Evolutionary conservation across 2,888 invertebrate genomes (phyloP).

Genomic region (Stenodera caucasica): DNA sequence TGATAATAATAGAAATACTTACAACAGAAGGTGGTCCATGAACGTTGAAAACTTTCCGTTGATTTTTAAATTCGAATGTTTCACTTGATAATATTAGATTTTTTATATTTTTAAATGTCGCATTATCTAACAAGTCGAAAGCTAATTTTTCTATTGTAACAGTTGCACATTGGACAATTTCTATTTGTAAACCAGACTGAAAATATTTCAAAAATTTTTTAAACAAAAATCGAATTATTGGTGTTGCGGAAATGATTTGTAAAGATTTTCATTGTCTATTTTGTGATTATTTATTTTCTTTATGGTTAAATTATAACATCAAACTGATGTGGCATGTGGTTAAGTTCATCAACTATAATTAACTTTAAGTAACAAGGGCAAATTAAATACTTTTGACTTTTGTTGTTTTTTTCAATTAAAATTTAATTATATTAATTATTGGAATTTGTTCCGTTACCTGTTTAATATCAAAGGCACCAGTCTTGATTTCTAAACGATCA

Average conservation of each 20-base stretch:
- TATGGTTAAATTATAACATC: not conserved
- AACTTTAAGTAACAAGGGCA: not conserved
- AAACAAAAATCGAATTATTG: constrained; percentile 36
- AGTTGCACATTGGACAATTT: constrained; percentile 61
- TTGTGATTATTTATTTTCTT: not conserved
- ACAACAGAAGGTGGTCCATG: constrained; percentile 65
- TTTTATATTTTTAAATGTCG: constrained; percentile 62
- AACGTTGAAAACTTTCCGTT: constrained; percentile 33
- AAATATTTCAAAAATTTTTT: constrained; percentile 55
- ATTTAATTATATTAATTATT: not conserved
- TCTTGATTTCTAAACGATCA: constrained; percentile 63
- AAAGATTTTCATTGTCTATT: constrained; percentile 14
- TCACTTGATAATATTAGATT: constrained; percentile 62
- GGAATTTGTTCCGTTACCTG: constrained; percentile 55
- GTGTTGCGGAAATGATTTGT: constrained; percentile 10
- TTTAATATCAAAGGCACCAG: constrained; percentile 65
- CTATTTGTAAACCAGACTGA: constrained; percentile 58
- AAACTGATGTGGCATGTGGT: not conserved
- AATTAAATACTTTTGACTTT: not conserved
- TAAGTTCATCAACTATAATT: constrained; percentile 5
- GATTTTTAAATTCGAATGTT: constrained; percentile 66
- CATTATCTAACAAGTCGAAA: constrained; percentile 67
- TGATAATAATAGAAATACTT: constrained; percentile 38
- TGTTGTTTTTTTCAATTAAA: not conserved
- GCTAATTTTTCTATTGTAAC: constrained; percentile 65